Base-by-base conservation (phyloP, 2,113 vertebrate species). In the Thryonomys swinderianus region DNA sequence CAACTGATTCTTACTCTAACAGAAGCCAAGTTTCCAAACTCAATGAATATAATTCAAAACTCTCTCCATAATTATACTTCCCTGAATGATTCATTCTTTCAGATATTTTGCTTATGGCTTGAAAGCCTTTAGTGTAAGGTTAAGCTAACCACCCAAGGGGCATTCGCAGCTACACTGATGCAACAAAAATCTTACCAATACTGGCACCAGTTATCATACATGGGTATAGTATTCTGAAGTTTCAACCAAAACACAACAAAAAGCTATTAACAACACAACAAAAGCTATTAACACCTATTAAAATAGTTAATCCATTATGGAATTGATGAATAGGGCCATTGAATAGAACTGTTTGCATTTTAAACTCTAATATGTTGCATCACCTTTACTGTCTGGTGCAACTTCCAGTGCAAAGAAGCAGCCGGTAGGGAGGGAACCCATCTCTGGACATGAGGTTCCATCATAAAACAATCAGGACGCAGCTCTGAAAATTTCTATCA, bases 41-140 rank as follows among this genome's bases (percentile, higher is more conserved):
- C 81, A 62, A 88, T 82, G 55, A 85, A 14, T 66, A 17, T 62
- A 73, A 62, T 80, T 93, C 81, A 93, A 94, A 89, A 66, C 40
- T 16, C 57, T 88, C 21, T 45, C 48, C 74, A 78, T 93, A 73
- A 87, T 87, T 71, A 64, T 23, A 67, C 51, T 57, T 79, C 61
- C 92, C 78, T 21, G 14, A 91, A 11, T 32, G 55, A 51, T 51
- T 55, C 57, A 23, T 59, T 74, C 73, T 80, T 86, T 90, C 73
- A 37, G 18, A n/a, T 45, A n/a, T 64, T 95, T 89, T 51, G n/a
- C 78, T 88, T 25, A 17, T 40, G 85, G 37, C n/a, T 61, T 66
- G 40, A 25, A 66, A 61, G 66, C 67, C 37, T 55, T 32, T 18
- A 88, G 51, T 11, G 37, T 55, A 42, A 27, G 13, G 62, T 1